Evolutionary conservation across 1,140 invertebrate species (phyloP).

Genomic region (Eulimnadia texana): DNA sequence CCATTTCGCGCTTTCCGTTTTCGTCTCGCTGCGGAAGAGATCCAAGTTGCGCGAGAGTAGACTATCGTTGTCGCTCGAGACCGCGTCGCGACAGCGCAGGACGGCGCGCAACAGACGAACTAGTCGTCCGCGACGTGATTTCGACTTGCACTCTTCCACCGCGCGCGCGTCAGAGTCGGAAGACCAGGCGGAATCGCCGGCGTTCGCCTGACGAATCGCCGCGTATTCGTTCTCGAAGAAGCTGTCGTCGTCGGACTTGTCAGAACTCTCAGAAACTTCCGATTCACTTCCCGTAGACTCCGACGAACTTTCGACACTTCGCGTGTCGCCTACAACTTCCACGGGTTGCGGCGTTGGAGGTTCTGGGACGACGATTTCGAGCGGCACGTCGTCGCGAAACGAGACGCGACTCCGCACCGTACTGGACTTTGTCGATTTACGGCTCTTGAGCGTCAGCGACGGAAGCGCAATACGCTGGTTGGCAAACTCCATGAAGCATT

Average conservation of each 20-base stretch:
- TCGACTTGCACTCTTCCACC: background rate
- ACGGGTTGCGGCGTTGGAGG: no score
- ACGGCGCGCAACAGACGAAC: background rate
- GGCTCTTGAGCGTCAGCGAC: background rate
- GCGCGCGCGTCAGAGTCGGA: no score
- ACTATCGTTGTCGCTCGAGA: background rate
- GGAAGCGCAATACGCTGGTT: constrained; percentile 2
- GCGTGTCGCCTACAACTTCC: no score
- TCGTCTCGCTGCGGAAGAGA: background rate
- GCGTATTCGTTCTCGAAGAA: background rate
- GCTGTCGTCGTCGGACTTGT: background rate
- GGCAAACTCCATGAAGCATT: constrained; percentile 9
- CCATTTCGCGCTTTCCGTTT: no score
- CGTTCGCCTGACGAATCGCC: background rate
- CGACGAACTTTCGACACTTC: background rate
- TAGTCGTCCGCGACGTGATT: background rate
- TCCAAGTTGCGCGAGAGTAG: background rate
- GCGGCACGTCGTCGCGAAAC: background rate
- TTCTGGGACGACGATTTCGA: background rate
- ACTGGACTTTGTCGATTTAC: background rate
- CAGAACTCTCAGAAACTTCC: background rate
- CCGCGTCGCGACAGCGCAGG: background rate
- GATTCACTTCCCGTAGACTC: background rate
- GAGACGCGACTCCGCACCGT: background rate
- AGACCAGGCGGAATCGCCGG: background rate